These are phyloP conservation scores for Hydraecia micacea DNA, from an alignment of 2,888 invertebrate species.

Conservation along the genomic window DNA sequence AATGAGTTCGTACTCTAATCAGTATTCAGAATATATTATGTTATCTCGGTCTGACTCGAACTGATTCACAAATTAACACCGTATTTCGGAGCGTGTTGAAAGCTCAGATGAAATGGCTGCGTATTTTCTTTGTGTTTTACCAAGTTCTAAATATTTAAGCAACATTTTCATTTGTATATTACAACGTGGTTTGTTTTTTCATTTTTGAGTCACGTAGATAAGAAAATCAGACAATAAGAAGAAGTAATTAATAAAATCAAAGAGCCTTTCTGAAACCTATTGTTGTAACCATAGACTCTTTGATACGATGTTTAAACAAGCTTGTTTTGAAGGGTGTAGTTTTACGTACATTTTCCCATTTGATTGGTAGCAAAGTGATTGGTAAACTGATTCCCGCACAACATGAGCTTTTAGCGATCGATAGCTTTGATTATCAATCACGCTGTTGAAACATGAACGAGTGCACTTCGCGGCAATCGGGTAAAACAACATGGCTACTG, in stretches of 20 bases:
- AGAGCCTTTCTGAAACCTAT: not conserved
- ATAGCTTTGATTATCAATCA: slow-evolving; percentile 48
- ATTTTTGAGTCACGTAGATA: not conserved
- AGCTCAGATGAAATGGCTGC: slow-evolving; percentile 36
- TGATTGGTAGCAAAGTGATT: slow-evolving; percentile 3
- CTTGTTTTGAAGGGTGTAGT: not conserved
- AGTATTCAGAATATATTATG: slow-evolving; percentile 62
- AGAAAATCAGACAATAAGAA: not conserved
- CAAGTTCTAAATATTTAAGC: slow-evolving; percentile 37
- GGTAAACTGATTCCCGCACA: slow-evolving; percentile 21
- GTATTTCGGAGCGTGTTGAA: slow-evolving; percentile 30
- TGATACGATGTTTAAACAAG: not conserved
- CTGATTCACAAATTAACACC: slow-evolving; percentile 49
- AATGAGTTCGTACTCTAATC: slow-evolving; percentile 25
- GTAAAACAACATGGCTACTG: slow-evolving; percentile 35
- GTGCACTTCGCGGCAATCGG: slow-evolving; percentile 28
- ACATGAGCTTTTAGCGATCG: slow-evolving; percentile 35
- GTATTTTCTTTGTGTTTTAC: slow-evolving; percentile 22
- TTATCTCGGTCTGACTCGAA: slow-evolving; percentile 22
- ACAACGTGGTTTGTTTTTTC: not conserved
- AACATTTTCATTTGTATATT: slow-evolving; percentile 5
- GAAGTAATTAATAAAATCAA: not conserved
- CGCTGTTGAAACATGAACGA: slow-evolving; percentile 45
- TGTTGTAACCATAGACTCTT: not conserved
- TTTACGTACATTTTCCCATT: not conserved